Evolutionary conservation across 1,140 invertebrate species (phyloP), one percentile per base, ranked within the genome.

Genomic region (Yoshiicerus persimilis): DNA sequence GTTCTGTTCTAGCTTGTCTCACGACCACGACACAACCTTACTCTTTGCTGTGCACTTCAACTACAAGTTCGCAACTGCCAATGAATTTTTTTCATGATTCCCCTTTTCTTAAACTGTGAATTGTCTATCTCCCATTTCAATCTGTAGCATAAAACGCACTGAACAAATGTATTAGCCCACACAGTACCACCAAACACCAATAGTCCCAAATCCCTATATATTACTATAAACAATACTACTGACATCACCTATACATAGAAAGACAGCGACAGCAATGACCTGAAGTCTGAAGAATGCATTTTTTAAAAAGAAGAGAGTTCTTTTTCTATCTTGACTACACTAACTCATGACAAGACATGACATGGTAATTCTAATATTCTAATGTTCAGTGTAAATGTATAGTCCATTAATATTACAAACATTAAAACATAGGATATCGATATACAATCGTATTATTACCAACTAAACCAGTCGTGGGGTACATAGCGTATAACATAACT

Each of bases 11-110:
- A 27, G 66, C 25, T 30, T 32, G 66, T 70, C 25, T 70, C 66
- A 70, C 66, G 30, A 70, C 66, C 47, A 70, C 10, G 66, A 30
- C 27, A 32, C 66, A 70, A 70, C 66, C 30, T 30, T n/a, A n/a
- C n/a, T 30, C 25, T 30, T 70, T 11, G 66, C 66, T 30, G 64
- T 66, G 27, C 47, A 66, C 64, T 66, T 34, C 32, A 23, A 80
- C 66, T 80, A 80, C 75, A 80, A 36, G 16, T 80, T 80, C 32
- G 32, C 75, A 80, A 80, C 75, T 80, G 75, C 75, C 75, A 80
- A 80, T 80, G 75, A 80, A 80, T 80, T 80, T 80, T 80, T 80
- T 80, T 80, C 75, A 70, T 70, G 66, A 70, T 38, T 80, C 75
- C 10, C 34, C 75, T 80, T 80, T 34, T 80, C 75, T 80, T 80